Percentiles rank a stretch among this genome's conserved stretches.
These are phyloP conservation scores for Strix occidentalis DNA, from an alignment of 2,797 vertebrate genomes.

Conservation along the genomic window DNA sequence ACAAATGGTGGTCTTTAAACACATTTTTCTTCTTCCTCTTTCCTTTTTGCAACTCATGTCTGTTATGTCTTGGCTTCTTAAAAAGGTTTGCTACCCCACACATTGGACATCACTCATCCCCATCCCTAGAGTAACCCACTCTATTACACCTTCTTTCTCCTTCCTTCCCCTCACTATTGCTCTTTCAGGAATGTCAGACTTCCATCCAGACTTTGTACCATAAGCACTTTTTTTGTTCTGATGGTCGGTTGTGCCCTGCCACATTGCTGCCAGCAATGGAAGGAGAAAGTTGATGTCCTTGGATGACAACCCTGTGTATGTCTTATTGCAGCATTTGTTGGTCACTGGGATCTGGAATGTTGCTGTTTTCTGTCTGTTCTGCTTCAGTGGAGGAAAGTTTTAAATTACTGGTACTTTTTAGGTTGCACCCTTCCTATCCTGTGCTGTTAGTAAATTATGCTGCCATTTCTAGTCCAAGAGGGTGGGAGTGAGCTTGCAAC, in stretches of 20 bases:
- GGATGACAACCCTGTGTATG: neutral
- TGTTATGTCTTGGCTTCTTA: neutral
- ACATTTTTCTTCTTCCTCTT: conserved; percentile 12
- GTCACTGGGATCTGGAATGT: neutral
- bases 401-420: neutral
- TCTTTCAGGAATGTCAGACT: neutral
- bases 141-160: neutral
- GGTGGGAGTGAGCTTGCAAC: neutral
- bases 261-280: neutral
- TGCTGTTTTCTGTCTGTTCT: neutral
- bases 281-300: neutral
- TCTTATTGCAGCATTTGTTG: neutral
- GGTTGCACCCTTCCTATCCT: neutral
- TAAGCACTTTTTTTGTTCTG: neutral
- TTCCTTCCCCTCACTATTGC: neutral
- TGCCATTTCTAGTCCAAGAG: neutral
- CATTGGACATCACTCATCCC: neutral
- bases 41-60: conserved; percentile 18
- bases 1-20: neutral
- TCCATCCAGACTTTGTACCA: neutral
- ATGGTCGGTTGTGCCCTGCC: neutral
- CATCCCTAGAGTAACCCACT: neutral
- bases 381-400: neutral
- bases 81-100: neutral
- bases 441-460: neutral